Conservation (phyloP, 2,113 vertebrate genomes). For the Macrotis lagotis region DNA sequence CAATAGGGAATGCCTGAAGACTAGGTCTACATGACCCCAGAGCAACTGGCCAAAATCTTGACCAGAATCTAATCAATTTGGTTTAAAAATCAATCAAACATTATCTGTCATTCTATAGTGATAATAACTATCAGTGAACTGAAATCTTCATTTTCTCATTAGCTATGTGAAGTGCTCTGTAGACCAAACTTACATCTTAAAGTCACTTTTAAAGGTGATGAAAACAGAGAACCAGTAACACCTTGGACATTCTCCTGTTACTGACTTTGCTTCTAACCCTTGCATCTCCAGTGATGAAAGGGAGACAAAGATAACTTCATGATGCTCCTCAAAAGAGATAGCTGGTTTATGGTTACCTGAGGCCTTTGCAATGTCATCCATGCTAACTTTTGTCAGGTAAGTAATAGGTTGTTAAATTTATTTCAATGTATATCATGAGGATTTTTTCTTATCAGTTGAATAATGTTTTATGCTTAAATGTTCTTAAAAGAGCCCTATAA, state of each 20-base stretch:
- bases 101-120: background rate
- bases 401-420: constrained; percentile 10
- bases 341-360: constrained; percentile 15
- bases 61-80: background rate
- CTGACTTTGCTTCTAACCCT: background rate
- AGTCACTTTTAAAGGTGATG: background rate
- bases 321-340: constrained; percentile 56
- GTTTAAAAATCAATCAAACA: background rate
- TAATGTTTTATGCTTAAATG: constrained; percentile 7
- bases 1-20: background rate
- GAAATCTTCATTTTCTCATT: background rate
- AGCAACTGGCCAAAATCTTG: background rate
- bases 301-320: background rate
- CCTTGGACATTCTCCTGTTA: background rate
- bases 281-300: background rate
- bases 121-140: background rate
- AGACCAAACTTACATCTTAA: background rate
- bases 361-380: background rate
- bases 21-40: background rate
- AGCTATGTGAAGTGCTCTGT: background rate
- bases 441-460: constrained; percentile 6
- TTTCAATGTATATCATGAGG: constrained; percentile 48
- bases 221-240: background rate
- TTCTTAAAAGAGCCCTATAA: background rate
- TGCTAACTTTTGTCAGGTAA: constrained; percentile 40